Conservation (phyloP, 2,888 invertebrate genomes). For the Odontomyia ornata region DNA sequence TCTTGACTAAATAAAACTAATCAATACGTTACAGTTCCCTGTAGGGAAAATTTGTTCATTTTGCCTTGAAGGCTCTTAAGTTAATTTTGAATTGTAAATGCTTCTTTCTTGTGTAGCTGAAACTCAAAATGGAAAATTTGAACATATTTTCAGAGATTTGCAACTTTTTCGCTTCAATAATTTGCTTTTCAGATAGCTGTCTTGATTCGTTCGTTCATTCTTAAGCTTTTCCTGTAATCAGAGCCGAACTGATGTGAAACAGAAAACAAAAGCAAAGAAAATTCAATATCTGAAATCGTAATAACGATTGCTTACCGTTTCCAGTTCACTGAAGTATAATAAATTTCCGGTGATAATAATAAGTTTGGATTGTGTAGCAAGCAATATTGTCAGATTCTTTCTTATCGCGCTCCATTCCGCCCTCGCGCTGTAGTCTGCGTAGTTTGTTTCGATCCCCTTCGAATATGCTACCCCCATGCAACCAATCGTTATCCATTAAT, state of each 20-base stretch:
- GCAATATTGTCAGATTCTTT: conserved; percentile 7
- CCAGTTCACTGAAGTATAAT: conserved; percentile 38
- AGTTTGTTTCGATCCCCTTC: not conserved
- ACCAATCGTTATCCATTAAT: conserved; percentile 40
- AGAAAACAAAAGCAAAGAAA: conserved; percentile 6
- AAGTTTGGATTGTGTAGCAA: conserved; percentile 12
- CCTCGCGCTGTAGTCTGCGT: not conserved
- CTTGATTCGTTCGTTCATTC: not conserved
- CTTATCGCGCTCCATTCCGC: not conserved
- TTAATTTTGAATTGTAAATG: no score
- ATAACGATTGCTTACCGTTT: conserved; percentile 38
- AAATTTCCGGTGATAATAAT: conserved; percentile 36
- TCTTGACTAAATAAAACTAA: no score
- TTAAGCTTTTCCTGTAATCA: conserved; percentile 24
- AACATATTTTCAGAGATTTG: no score
- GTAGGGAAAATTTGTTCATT: no score
- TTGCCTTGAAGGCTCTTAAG: no score
- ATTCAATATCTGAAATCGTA: conserved; percentile 33
- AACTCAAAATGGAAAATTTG: no score
- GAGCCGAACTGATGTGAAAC: not conserved
- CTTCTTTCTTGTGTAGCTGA: no score
- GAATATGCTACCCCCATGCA: not conserved
- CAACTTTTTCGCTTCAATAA: no score
- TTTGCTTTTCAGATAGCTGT: not conserved
- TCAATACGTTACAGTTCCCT: no score